These are phyloP conservation scores for Rhamphomyia laevipes DNA, from an alignment of 2,888 invertebrate genomes.

Conservation along the genomic window DNA sequence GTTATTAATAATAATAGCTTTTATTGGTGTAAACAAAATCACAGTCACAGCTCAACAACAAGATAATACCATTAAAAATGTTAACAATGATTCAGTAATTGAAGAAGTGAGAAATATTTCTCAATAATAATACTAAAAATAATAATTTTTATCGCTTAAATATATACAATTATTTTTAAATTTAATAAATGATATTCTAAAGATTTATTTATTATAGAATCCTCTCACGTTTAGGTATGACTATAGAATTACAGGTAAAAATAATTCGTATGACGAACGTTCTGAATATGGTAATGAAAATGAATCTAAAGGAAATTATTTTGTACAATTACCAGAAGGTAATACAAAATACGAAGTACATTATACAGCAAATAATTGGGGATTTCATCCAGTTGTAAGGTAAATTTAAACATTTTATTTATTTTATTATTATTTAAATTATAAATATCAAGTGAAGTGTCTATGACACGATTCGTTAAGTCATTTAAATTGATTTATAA, in stretches of 20 bases:
- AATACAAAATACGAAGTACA: constrained; percentile 42
- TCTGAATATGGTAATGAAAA: constrained; percentile 37
- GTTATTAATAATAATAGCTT: constrained; percentile 18
- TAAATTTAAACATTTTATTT: constrained; percentile 3
- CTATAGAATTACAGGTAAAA: constrained; percentile 36
- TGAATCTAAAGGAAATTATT: constrained; percentile 38
- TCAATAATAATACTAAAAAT: not conserved
- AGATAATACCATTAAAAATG: not conserved
- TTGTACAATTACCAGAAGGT: constrained; percentile 25
- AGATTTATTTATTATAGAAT: constrained; percentile 23
- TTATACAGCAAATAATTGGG: constrained; percentile 50
- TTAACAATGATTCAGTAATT: not conserved
- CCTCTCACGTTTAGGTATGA: constrained; percentile 43
- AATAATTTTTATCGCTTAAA: not conserved
- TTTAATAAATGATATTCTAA: not conserved
- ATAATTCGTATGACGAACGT: constrained; percentile 36
- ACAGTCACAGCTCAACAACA: constrained; percentile 20
- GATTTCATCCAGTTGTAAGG: constrained; percentile 50
- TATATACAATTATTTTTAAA: constrained; percentile 1
- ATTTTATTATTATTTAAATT: not conserved
- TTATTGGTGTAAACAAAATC: constrained; percentile 20
- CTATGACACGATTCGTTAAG: not conserved
- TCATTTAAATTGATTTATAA: not conserved
- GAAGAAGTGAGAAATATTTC: not conserved
- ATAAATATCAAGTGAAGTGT: no score